Base-by-base conservation (phyloP, 2,113 vertebrate species). In the Labrus mixtus region DNA sequence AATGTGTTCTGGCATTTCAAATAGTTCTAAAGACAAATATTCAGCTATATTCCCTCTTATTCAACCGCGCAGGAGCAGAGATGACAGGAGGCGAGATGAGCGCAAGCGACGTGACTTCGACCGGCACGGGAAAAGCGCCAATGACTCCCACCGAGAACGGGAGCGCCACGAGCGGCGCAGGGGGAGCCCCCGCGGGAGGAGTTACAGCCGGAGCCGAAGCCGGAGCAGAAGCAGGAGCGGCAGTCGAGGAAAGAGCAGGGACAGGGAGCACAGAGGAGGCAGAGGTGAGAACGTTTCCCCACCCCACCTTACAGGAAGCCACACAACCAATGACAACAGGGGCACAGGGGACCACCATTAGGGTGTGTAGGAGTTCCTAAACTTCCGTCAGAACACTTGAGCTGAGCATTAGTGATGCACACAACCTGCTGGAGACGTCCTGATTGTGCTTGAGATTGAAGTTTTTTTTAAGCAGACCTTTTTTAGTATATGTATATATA, bases 91-190 rank as follows among this genome's bases (percentile, higher is more conserved):
- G 87, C 94, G 98, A 78, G 98, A 99, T 1, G 98, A 99, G 75
- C 97, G 97, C 50, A 98, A 98, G 23, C 96, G 97, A 55, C 95
- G 98, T 20, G 97, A 99, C 76, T 95, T 95, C 0, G 97, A 99
- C 45, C 92, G 97, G 17, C 96, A 97, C 69, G 95, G 96, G 1
- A 97, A 98, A 33, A 89, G 94, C 50, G 86, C 90, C 54, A 90
- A 92, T 16, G 97, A 99, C 61, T 63, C 95, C 57, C 97, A 98
- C 78, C 94, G 98, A 19, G 98, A 99, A 60, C 96, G 98, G 5
- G 98, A 99, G 74, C 96, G 98, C 5, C 97, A 97, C 0, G 94
- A 99, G 73, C 96, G 98, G n/a, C 95, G 97, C 39, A 93, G 97
- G 36, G 96, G 94, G 59, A 93, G 96, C 82, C 96, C 96, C 41